A percentile compares a stretch with the other conserved stretches of the same genome.
These are phyloP conservation scores for Lucifuga dentata DNA, from an alignment of 2,113 vertebrate genomes.

Conservation along the genomic window DNA sequence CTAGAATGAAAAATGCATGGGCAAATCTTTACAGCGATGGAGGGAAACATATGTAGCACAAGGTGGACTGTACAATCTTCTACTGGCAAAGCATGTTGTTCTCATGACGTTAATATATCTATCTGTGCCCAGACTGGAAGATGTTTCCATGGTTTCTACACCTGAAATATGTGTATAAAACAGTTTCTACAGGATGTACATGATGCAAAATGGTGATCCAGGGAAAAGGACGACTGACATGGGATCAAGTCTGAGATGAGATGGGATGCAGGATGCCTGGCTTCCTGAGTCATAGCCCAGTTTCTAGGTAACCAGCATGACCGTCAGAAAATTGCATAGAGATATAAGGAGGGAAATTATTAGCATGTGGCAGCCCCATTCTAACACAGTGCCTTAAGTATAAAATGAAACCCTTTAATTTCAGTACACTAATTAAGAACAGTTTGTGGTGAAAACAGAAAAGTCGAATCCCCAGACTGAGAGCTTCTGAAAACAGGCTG, in stretches of 20 bases:
- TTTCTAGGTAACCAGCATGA: slow-evolving; percentile 68
- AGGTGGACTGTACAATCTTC: slow-evolving; percentile 81
- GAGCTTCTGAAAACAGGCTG: slow-evolving; percentile 14
- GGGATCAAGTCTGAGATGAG: slow-evolving; percentile 13
- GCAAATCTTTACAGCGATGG: slow-evolving; percentile 69
- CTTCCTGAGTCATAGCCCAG: slow-evolving; percentile 76
- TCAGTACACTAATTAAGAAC: slow-evolving; percentile 46
- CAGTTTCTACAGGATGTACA: slow-evolving; percentile 68
- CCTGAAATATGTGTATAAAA: slow-evolving; percentile 76
- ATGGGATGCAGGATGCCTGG: slow-evolving; percentile 46
- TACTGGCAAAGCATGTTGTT: slow-evolving; percentile 74
- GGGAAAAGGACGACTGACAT: slow-evolving; percentile 11
- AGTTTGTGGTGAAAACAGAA: slow-evolving; percentile 36
- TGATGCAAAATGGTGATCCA: slow-evolving; percentile 47
- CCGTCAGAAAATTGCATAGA: slow-evolving; percentile 84
- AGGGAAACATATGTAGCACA: slow-evolving; percentile 69
- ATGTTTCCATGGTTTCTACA: slow-evolving; percentile 67
- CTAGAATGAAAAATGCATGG: slow-evolving; percentile 75
- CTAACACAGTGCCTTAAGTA: slow-evolving; percentile 61
- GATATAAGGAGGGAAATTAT: slow-evolving; percentile 54
- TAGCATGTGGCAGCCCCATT: slow-evolving; percentile 55
- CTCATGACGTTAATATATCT: slow-evolving; percentile 50
- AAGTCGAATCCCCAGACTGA: slow-evolving; percentile 22
- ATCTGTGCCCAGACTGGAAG: slow-evolving; percentile 65
- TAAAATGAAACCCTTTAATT: slow-evolving; percentile 59